Conservation (phyloP, 1,140 invertebrate genomes). For the Caenorhabditis tropicalis region DNA sequence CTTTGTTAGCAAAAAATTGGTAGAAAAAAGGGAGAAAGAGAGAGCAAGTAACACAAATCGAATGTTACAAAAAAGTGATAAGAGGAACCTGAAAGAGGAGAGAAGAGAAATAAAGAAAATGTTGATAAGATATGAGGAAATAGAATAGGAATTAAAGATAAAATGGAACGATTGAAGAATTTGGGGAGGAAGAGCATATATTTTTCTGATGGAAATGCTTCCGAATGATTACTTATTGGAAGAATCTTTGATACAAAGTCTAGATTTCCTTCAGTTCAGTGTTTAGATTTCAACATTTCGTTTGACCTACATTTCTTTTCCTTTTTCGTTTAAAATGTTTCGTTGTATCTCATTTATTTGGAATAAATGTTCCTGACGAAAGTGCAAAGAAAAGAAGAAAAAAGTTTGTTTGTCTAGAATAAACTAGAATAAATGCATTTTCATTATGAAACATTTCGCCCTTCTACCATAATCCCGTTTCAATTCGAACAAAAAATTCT, state of each 20-base stretch:
- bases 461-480: neutral
- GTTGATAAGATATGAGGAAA: neutral
- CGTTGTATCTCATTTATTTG: neutral
- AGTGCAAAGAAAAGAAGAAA: neutral
- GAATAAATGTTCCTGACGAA: neutral
- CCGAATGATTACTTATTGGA: neutral
- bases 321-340: neutral
- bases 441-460: neutral
- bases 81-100: neutral
- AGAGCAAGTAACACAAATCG: conserved; percentile 16
- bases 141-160: neutral
- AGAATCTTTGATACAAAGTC: too few species aligned
- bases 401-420: neutral
- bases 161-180: neutral
- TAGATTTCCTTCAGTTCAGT: too few species aligned
- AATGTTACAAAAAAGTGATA: neutral
- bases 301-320: neutral
- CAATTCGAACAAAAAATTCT: too few species aligned
- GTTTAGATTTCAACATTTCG: neutral
- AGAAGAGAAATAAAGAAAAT: neutral
- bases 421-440: neutral
- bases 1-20: neutral
- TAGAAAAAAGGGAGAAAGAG: neutral
- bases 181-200: neutral
- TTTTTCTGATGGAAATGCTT: too few species aligned